Base-by-base conservation (phyloP, 2,797 vertebrate genomes). In the Catostomus latipinnis region DNA sequence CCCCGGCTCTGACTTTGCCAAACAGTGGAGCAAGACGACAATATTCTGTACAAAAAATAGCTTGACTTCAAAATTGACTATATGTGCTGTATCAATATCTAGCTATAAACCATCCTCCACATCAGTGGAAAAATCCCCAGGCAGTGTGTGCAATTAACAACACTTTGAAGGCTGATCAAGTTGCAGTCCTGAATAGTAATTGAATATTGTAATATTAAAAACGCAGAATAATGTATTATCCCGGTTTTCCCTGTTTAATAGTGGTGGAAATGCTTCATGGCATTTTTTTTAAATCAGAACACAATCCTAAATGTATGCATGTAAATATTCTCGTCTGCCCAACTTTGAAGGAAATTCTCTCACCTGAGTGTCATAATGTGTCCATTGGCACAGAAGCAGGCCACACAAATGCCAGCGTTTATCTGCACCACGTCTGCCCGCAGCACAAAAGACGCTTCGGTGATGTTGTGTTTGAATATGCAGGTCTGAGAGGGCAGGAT, bases 301-400 rank as follows among this genome's bases (percentile, higher is more conserved):
- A 14, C 14, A 49, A 9, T 48, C 14, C 7, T 6, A 43, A 62
- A 61, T 50, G 0, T 63, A 34, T 54, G 49, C 60, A 6, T 11
- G 14, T 63, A 68, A 76, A 76, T 49, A 34, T 22, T 11, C 14
- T 49, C 13, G 68, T 49, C 56, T 68, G 13, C 12, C 46, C 22
- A 6, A 6, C 5, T 52, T 22, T 66, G 52, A 50, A 45, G 53
- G 9, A 22, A 5, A 65, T 54, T 71, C 43, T 86, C 93, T 93
- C 92, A 99, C 98, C 98, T 99, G 89, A 99, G 96, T 82, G 97
- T 96, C 98, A 99, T 99, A 90, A 99, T 99, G 91, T 99, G 98
- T 89, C 98, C 98, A 16, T 99, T 99, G 91, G 98, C 98, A 88
- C 98, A 99, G 93, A 99, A 99, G 89, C 97, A 99, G 18, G 97